phyloP scores from a whole-genome alignment of 37 sponge, comb jelly and placozoan species.

The Aplysina aerophoba region DNA sequence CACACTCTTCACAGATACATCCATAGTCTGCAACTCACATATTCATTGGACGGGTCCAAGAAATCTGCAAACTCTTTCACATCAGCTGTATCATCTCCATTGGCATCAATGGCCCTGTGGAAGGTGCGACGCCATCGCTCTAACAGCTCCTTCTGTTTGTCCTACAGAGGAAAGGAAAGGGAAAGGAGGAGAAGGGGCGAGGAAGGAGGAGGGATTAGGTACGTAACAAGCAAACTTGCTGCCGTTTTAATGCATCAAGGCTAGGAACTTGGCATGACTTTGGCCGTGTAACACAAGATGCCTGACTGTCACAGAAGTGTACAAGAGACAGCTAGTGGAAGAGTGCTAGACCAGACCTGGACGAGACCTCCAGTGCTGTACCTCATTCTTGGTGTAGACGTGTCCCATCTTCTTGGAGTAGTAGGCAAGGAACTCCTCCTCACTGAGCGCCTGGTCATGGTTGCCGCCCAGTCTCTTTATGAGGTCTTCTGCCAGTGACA shows the following conservation, averaged over 20 bases:
- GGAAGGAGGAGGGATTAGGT: too few relatives aligned
- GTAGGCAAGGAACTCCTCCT: constrained; percentile 15
- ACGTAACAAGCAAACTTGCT: too few relatives aligned
- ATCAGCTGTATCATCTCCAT: constrained; percentile 23
- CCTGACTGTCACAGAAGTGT: too few relatives aligned
- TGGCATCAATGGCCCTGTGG: not conserved
- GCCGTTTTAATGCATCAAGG: too few relatives aligned
- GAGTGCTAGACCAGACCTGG: too few relatives aligned
- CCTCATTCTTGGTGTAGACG: not conserved
- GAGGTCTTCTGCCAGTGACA: constrained; percentile 15
- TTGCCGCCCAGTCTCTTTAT: constrained; percentile 10
- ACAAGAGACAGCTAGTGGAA: too few relatives aligned
- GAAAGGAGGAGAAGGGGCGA: too few relatives aligned
- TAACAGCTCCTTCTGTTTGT: not conserved
- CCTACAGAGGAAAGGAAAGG: not conserved
- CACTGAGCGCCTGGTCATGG: constrained; percentile 4
- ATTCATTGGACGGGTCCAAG: constrained; percentile 3
- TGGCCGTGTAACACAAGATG: too few relatives aligned
- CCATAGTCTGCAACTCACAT: not conserved
- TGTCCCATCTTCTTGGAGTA: constrained; percentile 4
- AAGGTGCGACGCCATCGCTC: constrained; percentile 26
- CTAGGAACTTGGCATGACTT: too few relatives aligned
- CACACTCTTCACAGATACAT: too few relatives aligned
- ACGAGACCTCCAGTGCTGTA: too few relatives aligned
- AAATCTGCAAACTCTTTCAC: constrained; percentile 10